Evolutionary conservation across 2,113 vertebrate species (phyloP).

Genomic region (Nettapus auritus): DNA sequence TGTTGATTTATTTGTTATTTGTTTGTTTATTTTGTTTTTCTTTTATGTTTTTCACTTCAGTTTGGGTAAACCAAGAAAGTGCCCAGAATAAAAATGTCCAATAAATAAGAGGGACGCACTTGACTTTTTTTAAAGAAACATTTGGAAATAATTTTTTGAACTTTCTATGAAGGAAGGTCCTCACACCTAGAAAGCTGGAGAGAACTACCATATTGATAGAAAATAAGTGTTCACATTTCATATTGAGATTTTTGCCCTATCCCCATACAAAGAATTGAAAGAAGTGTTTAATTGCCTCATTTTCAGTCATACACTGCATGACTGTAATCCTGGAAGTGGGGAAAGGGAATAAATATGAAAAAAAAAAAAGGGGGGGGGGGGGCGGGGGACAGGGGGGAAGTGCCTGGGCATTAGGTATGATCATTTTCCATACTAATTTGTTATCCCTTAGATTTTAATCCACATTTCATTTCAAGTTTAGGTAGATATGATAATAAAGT

Average conservation of each 20-base stretch:
- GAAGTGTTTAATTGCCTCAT: background rate
- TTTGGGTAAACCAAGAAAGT: background rate
- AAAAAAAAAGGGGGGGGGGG: background rate
- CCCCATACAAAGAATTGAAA: background rate
- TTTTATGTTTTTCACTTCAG: background rate
- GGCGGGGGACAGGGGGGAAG: background rate
- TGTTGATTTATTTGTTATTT: background rate
- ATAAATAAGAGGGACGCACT: rapidly evolving
- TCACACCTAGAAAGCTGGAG: background rate
- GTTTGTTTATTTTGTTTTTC: background rate
- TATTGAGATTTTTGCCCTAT: background rate
- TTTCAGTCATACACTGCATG: background rate
- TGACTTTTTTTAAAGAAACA: background rate
- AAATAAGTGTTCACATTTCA: background rate
- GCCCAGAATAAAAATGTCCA: background rate
- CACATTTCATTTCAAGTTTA: background rate
- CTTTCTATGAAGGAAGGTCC: background rate
- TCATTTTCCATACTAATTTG: background rate
- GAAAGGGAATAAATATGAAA: background rate
- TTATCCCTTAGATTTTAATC: background rate
- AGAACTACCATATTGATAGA: background rate
- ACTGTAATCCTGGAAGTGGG: background rate
- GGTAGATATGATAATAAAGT: background rate
- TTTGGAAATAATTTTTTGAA: background rate
- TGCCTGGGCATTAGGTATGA: background rate